Conservation (phyloP, 2,113 vertebrate genomes). For the Turdus rufiventris region DNA sequence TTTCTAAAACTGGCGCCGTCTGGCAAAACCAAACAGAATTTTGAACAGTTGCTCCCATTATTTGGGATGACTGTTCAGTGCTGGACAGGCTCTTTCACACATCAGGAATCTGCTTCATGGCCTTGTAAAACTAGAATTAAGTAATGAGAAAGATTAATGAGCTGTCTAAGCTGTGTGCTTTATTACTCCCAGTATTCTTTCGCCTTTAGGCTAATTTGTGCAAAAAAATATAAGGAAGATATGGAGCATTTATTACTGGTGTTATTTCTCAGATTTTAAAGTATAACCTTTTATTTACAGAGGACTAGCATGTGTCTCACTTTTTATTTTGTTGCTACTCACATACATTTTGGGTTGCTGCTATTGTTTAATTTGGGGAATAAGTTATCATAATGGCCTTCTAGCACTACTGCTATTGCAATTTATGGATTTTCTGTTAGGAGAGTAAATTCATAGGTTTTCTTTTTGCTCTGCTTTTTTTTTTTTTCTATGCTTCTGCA, state of each 20-base stretch:
- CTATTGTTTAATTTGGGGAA: not conserved
- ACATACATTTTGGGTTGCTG: not conserved
- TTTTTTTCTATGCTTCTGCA: not conserved
- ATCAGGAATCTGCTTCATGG: not conserved
- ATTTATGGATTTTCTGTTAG: not conserved
- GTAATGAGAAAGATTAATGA: slow-evolving; percentile 40
- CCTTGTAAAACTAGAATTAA: slow-evolving; percentile 8
- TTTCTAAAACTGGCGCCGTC: not conserved
- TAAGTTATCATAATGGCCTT: not conserved
- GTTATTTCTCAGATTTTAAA: not conserved
- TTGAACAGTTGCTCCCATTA: not conserved
- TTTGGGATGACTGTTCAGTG: not conserved
- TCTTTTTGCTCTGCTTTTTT: not conserved
- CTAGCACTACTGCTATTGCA: not conserved
- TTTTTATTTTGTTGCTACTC: not conserved
- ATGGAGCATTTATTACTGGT: not conserved
- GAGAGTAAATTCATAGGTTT: not conserved
- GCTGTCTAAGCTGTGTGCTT: not conserved
- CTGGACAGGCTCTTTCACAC: not conserved
- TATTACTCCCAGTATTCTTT: not conserved
- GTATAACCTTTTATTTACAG: not conserved
- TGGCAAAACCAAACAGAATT: not conserved
- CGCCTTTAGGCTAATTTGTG: not conserved
- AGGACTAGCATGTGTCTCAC: accelerated
- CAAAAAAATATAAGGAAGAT: not conserved